Base-by-base conservation (phyloP, 2,888 invertebrate species). In the Hymenopus coronatus region DNA sequence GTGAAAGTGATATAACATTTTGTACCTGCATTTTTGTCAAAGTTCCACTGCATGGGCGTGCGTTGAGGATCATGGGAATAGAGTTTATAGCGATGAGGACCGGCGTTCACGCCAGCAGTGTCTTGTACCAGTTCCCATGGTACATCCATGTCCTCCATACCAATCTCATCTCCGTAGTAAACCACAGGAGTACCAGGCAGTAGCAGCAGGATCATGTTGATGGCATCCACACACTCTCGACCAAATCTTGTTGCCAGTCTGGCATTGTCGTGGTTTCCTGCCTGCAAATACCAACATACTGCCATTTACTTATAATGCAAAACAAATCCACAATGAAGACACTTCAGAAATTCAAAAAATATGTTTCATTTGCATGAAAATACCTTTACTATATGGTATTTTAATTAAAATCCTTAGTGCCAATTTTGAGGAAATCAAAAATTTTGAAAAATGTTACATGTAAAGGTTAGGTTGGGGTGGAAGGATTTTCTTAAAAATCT, bases 141-240 rank as follows among this genome's bases (percentile, higher is more conserved):
- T 20, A 95, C 94, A 81, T 93, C 93, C 85, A 94, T 93, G 91
- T 97, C 95, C 90, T 94, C 92, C 95, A 97, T 96, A 0, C 96
- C 97, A 85, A 97, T 95, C 93, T 97, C 97, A 91, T 97, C 97
- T 6, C 97, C 97, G 94, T 98, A 97, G 92, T 98, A 98, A 0
- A 97, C 97, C 8, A 98, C 95, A 30, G 96, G 96, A 7, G 97
- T 95, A 83, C 98, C 98, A 4, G 98, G 98, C 88, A 98, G 93
- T n/a, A 98, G 94, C 92, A 97, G 94, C 28, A 96, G 94, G 88
- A 99, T 92, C 96, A 98, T 97, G 92, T 97, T 97, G 92, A 98
- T 95, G n/a, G 96, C 96, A 93, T 98, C 97, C 0, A 96, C 95
- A 91, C 96, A 94, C 89, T 95, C 94, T 8, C 94, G 93, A 0